phyloP scores from a whole-genome alignment of 2,113 vertebrate species.

The Calyptommatus sinebrachiatus region DNA sequence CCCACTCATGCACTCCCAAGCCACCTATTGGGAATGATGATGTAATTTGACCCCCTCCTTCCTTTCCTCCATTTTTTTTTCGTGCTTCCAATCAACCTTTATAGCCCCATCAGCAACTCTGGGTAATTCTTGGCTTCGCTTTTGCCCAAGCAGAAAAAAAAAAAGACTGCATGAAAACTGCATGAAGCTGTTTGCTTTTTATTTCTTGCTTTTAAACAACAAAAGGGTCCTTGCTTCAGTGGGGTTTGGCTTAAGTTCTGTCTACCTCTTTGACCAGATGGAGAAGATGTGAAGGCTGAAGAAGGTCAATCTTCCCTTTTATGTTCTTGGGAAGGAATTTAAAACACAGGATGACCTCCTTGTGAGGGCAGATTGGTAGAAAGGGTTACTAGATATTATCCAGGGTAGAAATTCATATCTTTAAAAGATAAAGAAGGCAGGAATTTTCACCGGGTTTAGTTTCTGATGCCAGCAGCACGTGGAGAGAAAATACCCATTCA shows the following conservation, averaged over 20 bases:
- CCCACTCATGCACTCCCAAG: conserved; percentile 53
- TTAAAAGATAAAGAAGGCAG: no score
- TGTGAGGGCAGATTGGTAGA: no score
- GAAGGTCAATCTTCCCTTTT: background rate
- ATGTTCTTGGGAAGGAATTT: no score
- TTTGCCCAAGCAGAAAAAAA: background rate
- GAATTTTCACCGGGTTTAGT: no score
- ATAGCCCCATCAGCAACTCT: conserved; percentile 19
- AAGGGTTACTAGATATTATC: no score
- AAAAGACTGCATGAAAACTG: background rate
- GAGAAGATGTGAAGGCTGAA: no score
- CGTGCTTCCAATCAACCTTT: conserved; percentile 1
- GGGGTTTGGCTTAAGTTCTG: background rate
- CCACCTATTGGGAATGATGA: conserved; percentile 57
- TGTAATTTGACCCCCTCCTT: conserved; percentile 31
- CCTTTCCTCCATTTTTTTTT: conserved; percentile 21
- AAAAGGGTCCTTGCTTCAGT: background rate
- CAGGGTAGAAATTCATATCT: no score
- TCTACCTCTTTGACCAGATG: background rate
- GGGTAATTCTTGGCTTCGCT: conserved; percentile 39
- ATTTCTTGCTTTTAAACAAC: background rate
- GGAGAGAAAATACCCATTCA: no score
- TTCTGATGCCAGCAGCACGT: no score
- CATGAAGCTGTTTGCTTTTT: background rate
- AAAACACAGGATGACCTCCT: no score